These are phyloP conservation scores for Melanophora roralis DNA, from an alignment of 2,888 invertebrate species.

Conservation along the genomic window DNA sequence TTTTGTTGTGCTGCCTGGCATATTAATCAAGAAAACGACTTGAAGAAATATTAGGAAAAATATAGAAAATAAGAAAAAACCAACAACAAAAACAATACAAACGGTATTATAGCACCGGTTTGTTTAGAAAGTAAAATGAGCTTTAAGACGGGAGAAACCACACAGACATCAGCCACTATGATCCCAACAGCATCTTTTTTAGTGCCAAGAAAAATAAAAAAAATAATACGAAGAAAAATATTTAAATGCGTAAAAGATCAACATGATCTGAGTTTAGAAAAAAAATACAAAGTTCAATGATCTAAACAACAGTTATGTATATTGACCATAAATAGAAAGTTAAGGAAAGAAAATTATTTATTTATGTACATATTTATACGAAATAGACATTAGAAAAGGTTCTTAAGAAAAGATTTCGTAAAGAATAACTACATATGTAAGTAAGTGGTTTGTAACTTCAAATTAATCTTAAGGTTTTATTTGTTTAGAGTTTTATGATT, in stretches of 20 bases:
- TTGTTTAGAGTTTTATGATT: no score
- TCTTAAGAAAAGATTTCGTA: neutral
- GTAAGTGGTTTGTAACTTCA: no score
- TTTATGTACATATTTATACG: neutral
- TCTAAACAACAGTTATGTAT: conserved; percentile 53
- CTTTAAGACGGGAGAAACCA: conserved; percentile 26
- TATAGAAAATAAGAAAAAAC: neutral
- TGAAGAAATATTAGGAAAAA: neutral
- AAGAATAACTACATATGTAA: no score
- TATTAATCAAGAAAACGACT: conserved; percentile 33
- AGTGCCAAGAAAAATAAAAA: conserved; percentile 8
- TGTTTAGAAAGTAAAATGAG: conserved; percentile 61
- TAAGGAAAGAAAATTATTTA: conserved; percentile 6
- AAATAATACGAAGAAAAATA: conserved; percentile 4
- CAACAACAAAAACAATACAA: neutral
- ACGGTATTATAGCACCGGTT: conserved; percentile 31
- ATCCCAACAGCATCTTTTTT: conserved; percentile 10
- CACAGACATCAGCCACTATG: conserved; percentile 15
- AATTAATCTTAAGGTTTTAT: no score
- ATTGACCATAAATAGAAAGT: conserved; percentile 54
- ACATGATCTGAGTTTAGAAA: conserved; percentile 7
- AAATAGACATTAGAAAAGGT: neutral
- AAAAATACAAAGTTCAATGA: conserved; percentile 46
- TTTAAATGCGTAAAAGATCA: conserved; percentile 57
- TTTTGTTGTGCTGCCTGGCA: conserved; percentile 24